Percentiles rank a stretch among this genome's conserved stretches.
Evolutionary conservation across 2,797 vertebrate species (phyloP).

Genomic region (Poliocrania exsul): DNA sequence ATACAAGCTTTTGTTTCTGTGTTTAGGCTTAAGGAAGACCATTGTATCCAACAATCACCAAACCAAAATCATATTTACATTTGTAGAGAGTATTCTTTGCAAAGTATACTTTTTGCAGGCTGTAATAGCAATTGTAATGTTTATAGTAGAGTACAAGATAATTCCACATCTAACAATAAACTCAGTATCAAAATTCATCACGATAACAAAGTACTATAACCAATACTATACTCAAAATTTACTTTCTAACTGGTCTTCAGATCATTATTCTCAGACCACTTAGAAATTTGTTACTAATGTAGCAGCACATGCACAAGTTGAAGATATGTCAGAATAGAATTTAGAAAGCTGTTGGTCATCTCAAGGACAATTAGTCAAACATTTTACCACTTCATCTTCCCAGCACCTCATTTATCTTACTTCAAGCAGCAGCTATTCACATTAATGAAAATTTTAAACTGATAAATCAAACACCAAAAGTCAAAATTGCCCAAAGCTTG

Average conservation of each 20-base stretch:
- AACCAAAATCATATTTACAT: conserved; percentile 79
- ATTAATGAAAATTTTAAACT: not conserved
- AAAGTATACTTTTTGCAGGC: conserved; percentile 59
- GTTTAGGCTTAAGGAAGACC: conserved; percentile 80
- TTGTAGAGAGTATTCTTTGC: conserved; percentile 73
- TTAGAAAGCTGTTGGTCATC: not conserved
- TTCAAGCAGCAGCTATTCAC: not conserved
- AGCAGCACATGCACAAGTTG: not conserved
- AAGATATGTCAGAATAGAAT: not conserved
- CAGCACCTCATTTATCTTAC: not conserved
- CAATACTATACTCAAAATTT: not conserved
- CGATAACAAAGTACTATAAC: not conserved
- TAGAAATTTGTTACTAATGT: not conserved
- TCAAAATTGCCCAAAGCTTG: not conserved
- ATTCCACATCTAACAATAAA: conserved; percentile 35
- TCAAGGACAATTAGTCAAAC: not conserved
- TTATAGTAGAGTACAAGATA: conserved; percentile 57
- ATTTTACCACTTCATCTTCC: not conserved
- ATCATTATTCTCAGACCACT: not conserved
- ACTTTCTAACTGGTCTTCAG: not conserved
- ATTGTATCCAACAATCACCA: conserved; percentile 79
- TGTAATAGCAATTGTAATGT: conserved; percentile 58
- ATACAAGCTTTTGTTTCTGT: conserved; percentile 87
- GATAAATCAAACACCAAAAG: not conserved
- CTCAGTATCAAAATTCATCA: not conserved